Evolutionary conservation across 2,797 vertebrate genomes (phyloP).

Genomic region (Hipposideros larvatus): DNA sequence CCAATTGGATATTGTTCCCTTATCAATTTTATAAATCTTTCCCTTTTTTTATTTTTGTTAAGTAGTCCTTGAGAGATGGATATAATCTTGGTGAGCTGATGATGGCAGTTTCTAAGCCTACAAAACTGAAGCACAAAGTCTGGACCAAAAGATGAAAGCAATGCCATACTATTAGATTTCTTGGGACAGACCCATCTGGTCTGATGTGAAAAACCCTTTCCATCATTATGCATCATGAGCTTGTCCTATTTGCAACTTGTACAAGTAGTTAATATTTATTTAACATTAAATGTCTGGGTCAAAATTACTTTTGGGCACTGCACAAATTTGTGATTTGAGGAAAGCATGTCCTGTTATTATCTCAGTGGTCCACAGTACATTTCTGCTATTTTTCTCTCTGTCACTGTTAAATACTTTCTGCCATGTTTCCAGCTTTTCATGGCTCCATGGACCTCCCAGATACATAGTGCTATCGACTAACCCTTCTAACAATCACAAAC

Average conservation of each 20-base stretch:
- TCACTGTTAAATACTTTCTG: background rate
- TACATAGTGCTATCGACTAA: background rate
- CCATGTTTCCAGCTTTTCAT: background rate
- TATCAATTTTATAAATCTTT: background rate
- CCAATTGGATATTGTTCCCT: background rate
- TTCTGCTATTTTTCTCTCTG: background rate
- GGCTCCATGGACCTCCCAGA: background rate
- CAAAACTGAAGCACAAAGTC: background rate
- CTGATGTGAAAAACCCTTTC: background rate
- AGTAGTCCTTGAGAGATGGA: background rate
- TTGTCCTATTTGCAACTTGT: background rate
- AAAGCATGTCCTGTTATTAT: background rate
- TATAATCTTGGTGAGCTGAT: background rate
- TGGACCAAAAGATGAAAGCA: background rate
- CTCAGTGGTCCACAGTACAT: background rate
- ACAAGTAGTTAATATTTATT: background rate
- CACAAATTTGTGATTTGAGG: background rate
- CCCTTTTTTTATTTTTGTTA: background rate
- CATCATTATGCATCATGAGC: background rate
- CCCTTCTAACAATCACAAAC: background rate
- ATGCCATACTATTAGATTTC: background rate
- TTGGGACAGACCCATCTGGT: background rate
- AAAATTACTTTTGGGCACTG: background rate
- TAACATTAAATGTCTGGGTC: background rate
- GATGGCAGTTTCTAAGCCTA: background rate